A percentile compares a stretch with the other conserved stretches of the same genome.
Conservation (phyloP, 2,888 invertebrate species). For the Thymelicus sylvestris region DNA sequence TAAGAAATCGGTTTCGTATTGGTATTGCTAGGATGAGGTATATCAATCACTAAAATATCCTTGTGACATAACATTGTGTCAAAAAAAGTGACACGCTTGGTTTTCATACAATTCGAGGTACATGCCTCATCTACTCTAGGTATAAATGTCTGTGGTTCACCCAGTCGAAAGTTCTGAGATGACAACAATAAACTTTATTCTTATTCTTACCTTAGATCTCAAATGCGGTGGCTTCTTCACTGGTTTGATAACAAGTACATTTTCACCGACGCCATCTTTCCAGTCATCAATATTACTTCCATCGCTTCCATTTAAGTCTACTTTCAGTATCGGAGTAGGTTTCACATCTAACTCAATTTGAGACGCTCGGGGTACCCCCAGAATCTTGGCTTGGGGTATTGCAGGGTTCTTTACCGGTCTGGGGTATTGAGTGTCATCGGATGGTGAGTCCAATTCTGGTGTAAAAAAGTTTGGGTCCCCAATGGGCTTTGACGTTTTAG, state of each 20-base stretch:
- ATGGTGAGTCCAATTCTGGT: neutral
- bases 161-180: too few relatives aligned
- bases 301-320: conserved; percentile 3
- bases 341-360: neutral
- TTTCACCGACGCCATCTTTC: conserved; percentile 71
- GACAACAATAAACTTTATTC: too few relatives aligned
- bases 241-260: conserved; percentile 72
- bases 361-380: conserved; percentile 16
- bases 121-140: too few relatives aligned
- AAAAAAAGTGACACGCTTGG: too few relatives aligned
- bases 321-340: conserved; percentile 11
- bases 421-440: neutral
- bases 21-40: too few relatives aligned
- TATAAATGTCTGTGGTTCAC: too few relatives aligned
- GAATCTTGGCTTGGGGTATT: neutral
- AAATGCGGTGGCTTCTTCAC: conserved; percentile 87
- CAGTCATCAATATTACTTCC: conserved; percentile 53
- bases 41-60: too few relatives aligned
- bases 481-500: neutral
- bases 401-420: neutral
- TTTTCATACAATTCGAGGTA: too few relatives aligned
- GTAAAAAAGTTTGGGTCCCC: too few relatives aligned
- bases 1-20: too few relatives aligned
- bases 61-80: too few relatives aligned
- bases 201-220: conserved; percentile 85